Conservation (phyloP, 2,888 invertebrate genomes). For the Nipponacmea schrenckii region DNA sequence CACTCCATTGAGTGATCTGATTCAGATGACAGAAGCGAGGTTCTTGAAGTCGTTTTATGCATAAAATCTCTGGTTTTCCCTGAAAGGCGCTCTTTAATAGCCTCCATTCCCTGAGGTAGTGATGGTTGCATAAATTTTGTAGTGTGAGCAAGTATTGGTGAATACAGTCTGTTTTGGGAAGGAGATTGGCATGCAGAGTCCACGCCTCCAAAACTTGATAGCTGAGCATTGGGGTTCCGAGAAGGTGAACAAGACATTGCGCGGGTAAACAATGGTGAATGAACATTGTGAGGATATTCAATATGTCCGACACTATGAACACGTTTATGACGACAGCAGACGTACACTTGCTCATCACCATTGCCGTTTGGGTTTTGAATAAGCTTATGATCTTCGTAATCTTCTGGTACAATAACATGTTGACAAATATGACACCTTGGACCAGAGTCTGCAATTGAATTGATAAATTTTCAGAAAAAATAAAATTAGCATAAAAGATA, state of each 20-base stretch:
- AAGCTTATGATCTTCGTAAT: slow-evolving; percentile 16
- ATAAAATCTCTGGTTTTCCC: slow-evolving; percentile 26
- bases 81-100: slow-evolving; percentile 25
- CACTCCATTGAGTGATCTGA: slow-evolving; percentile 57
- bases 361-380: slow-evolving; percentile 18
- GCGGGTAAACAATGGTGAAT: slow-evolving; percentile 44
- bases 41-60: slow-evolving; percentile 51
- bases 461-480: no score
- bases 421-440: slow-evolving; percentile 22
- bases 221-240: slow-evolving; percentile 32
- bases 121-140: slow-evolving; percentile 19
- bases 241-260: slow-evolving; percentile 48
- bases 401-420: slow-evolving; percentile 20
- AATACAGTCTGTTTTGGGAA: slow-evolving; percentile 20
- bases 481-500: no score
- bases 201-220: slow-evolving; percentile 38
- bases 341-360: slow-evolving; percentile 29
- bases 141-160: slow-evolving; percentile 22
- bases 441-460: slow-evolving; percentile 14
- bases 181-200: slow-evolving; percentile 23
- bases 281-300: slow-evolving; percentile 38
- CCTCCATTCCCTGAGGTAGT: slow-evolving; percentile 40
- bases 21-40: slow-evolving; percentile 55
- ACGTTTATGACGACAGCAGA: slow-evolving; percentile 54
- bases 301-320: slow-evolving; percentile 60